phyloP scores from a whole-genome alignment of 1,140 invertebrate genomes.

The Apocrypta bakeri region DNA sequence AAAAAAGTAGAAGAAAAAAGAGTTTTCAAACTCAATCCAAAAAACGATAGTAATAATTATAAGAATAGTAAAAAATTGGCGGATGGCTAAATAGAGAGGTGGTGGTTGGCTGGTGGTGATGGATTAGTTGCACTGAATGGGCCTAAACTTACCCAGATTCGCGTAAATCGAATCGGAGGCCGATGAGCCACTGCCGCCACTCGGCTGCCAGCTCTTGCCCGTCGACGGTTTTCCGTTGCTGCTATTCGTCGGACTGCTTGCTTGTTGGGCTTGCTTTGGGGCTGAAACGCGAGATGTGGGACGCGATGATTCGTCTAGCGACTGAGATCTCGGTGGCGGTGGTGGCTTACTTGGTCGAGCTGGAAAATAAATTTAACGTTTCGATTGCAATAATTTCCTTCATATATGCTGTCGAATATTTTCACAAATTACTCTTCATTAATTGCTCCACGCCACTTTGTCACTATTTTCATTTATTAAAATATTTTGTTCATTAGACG shows the following conservation, averaged over 20 bases:
- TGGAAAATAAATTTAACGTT: constrained; percentile 50
- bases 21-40: background rate
- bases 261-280: constrained; percentile 13
- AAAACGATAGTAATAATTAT: constrained; percentile 14
- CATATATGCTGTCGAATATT: too few relatives aligned
- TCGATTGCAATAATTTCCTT: background rate
- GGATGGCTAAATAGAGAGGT: constrained; percentile 52
- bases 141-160: constrained; percentile 81
- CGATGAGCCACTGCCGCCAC: constrained; percentile 67
- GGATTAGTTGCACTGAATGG: constrained; percentile 74
- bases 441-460: too few relatives aligned
- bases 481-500: too few relatives aligned
- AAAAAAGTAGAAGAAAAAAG: constrained; percentile 3
- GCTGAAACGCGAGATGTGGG: constrained; percentile 67
- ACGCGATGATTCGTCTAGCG: constrained; percentile 73
- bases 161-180: constrained; percentile 83
- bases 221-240: constrained; percentile 71
- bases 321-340: constrained; percentile 77
- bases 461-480: too few relatives aligned
- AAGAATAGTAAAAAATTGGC: constrained; percentile 41
- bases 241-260: constrained; percentile 58
- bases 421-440: too few relatives aligned
- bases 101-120: constrained; percentile 42
- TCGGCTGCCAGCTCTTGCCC: constrained; percentile 67
- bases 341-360: constrained; percentile 78